A percentile compares a stretch with the other conserved stretches of the same genome.
These are phyloP conservation scores for Phaonia tiefii DNA, from an alignment of 2,888 invertebrate species.

Conservation along the genomic window DNA sequence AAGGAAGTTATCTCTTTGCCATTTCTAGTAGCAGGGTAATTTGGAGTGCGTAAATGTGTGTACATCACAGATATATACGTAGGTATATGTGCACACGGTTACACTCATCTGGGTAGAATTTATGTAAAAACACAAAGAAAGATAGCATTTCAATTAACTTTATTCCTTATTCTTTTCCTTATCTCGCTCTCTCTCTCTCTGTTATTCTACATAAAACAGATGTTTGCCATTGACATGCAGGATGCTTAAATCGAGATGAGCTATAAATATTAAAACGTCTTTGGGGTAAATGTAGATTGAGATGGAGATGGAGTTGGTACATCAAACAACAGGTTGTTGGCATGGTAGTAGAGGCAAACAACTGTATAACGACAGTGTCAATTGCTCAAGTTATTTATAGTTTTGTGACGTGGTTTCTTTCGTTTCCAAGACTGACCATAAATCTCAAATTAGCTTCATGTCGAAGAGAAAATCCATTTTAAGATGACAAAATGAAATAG, in stretches of 20 bases:
- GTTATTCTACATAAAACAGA: not conserved
- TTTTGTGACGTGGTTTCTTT: not conserved
- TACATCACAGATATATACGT: no score
- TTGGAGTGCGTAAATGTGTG: no score
- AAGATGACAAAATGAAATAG: not conserved
- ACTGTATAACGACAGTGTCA: constrained; percentile 21
- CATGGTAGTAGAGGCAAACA: not conserved
- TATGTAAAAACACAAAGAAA: not conserved
- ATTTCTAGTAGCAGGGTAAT: no score
- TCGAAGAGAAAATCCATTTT: not conserved
- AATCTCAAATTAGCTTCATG: constrained; percentile 5
- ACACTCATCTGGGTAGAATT: not conserved
- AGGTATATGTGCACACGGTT: not conserved
- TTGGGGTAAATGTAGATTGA: no score
- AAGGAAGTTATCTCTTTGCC: no score
- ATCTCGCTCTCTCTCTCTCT: not conserved
- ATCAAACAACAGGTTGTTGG: constrained; percentile 14
- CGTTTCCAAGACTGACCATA: not conserved
- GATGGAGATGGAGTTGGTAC: not conserved
- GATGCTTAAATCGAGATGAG: constrained; percentile 16
- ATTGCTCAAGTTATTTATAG: constrained; percentile 16
- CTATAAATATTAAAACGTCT: constrained; percentile 33
- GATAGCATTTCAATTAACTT: constrained; percentile 23
- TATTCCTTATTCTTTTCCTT: not conserved
- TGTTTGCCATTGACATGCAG: constrained; percentile 7